phyloP scores from a whole-genome alignment of 2,113 vertebrate species.

The Lynx canadensis region DNA sequence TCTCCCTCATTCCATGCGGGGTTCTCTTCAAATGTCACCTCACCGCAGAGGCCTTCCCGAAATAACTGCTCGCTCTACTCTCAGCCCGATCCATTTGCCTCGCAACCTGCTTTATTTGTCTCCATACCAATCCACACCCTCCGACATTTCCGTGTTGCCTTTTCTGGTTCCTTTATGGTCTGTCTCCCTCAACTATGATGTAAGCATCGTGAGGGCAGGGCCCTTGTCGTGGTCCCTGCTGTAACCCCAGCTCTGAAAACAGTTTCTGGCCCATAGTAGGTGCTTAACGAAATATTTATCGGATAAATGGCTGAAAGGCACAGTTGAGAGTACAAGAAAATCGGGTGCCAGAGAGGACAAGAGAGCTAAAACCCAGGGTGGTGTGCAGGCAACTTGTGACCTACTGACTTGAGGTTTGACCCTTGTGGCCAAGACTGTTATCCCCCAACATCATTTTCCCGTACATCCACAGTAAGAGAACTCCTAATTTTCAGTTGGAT shows the following conservation, averaged over 20 bases:
- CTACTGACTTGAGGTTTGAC: not conserved
- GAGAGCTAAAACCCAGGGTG: not conserved
- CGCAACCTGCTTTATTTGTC: not conserved
- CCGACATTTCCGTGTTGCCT: not conserved
- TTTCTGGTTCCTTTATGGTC: not conserved
- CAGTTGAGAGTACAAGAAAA: not conserved
- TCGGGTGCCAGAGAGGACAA: not conserved
- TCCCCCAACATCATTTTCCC: not conserved
- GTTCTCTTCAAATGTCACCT: not conserved
- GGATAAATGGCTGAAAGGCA: not conserved
- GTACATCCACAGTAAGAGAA: not conserved
- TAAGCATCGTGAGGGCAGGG: not conserved
- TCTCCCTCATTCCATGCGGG: not conserved
- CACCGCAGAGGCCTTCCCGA: not conserved
- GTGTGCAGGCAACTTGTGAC: not conserved
- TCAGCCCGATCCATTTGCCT: not conserved
- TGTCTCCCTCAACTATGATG: not conserved
- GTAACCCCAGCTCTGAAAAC: not conserved
- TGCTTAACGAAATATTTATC: slow-evolving; percentile 5
- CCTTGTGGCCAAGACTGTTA: not conserved
- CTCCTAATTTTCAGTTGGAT: not conserved
- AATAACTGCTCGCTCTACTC: not conserved
- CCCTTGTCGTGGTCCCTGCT: not conserved
- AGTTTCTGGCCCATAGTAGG: not conserved
- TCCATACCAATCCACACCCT: not conserved